These are phyloP conservation scores for Caenorhabditis inopinata DNA, from an alignment of 1,140 invertebrate species.

Conservation along the genomic window DNA sequence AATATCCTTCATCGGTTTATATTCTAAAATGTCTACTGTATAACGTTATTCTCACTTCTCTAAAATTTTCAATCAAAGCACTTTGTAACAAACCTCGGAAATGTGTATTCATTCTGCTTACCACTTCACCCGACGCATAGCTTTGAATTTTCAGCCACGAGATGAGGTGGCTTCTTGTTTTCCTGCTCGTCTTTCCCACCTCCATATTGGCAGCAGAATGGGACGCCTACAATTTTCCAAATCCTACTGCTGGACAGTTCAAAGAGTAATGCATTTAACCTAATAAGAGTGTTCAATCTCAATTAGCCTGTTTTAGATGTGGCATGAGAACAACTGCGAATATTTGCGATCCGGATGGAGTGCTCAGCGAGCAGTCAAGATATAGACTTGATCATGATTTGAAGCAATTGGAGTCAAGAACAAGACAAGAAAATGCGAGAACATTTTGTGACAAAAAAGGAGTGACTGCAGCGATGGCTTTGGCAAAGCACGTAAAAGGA, in stretches of 20 bases:
- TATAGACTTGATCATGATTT: slow-evolving; percentile 64
- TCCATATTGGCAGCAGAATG: slow-evolving; percentile 43
- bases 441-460: slow-evolving; percentile 64
- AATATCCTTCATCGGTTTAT: no score
- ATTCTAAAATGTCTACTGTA: no score
- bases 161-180: slow-evolving; percentile 1
- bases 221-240: slow-evolving; percentile 60
- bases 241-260: slow-evolving; percentile 53
- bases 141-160: background rate
- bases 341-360: slow-evolving; percentile 63
- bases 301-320: slow-evolving; percentile 44
- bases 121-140: no score
- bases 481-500: slow-evolving; percentile 58
- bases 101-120: no score
- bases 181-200: background rate
- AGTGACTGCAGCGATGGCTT: slow-evolving; percentile 57
- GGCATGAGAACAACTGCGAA: slow-evolving; percentile 56
- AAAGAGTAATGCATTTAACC: background rate
- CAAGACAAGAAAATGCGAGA: slow-evolving; percentile 54
- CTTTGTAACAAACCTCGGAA: no score
- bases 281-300: background rate
- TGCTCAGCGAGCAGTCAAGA: slow-evolving; percentile 54
- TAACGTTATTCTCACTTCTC: no score
- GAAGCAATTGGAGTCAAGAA: slow-evolving; percentile 56
- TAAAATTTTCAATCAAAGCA: no score